Evolutionary conservation across 1,140 invertebrate genomes (phyloP).

Genomic region (Trialeurodes vaporariorum): DNA sequence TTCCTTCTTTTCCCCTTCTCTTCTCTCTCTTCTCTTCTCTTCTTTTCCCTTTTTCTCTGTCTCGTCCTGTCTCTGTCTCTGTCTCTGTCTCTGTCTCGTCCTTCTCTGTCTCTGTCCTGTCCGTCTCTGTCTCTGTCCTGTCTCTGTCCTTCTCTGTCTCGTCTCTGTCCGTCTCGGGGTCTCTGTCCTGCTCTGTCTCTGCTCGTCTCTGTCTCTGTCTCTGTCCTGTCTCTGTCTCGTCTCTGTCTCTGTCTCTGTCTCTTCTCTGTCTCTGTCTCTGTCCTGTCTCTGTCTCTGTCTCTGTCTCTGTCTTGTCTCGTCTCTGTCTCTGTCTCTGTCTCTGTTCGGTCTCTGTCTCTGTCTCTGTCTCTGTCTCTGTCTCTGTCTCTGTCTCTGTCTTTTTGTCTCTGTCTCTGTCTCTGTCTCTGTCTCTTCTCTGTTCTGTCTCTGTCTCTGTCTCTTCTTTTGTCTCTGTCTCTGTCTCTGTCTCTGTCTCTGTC

Average conservation of each 20-base stretch:
- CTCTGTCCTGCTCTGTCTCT: not conserved
- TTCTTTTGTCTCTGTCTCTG: not conserved
- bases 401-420: not conserved
- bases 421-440: no score
- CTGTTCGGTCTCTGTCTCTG: not conserved
- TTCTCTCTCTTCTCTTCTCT: not conserved
- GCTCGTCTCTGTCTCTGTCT: no score
- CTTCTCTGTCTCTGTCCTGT: not conserved
- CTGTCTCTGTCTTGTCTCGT: not conserved
- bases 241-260: not conserved
- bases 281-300: no score
- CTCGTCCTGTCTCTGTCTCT: constrained; percentile 3
- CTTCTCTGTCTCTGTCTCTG: not conserved
- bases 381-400: not conserved
- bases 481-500: constrained; percentile 8
- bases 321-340: not conserved
- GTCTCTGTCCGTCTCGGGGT: not conserved
- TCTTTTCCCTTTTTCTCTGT: not conserved
- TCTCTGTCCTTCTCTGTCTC: constrained; percentile 5
- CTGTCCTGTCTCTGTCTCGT: no score
- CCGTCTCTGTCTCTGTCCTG: not conserved
- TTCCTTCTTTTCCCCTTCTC: not conserved
- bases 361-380: not conserved
- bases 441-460: constrained; percentile 3
- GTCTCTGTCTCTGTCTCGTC: not conserved